A percentile compares a stretch with the other conserved stretches of the same genome.
phyloP scores from a whole-genome alignment of 2,888 invertebrate species.

The Diaphora mendica region DNA sequence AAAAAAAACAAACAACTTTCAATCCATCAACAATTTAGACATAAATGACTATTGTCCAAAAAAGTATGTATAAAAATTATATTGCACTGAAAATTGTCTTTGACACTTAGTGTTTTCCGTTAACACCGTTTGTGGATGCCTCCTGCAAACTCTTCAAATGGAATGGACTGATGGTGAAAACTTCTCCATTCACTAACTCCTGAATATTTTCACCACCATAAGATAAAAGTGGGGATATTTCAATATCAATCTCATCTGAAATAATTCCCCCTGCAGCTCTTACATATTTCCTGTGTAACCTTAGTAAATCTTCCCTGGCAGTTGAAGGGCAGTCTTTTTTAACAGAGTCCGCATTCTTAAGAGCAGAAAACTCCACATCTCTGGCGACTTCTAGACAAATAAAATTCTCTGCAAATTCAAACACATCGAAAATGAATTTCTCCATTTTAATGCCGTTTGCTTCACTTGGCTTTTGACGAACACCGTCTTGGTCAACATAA shows the following conservation, averaged over 20 bases:
- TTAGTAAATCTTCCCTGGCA: conserved; percentile 91
- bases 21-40: conserved; percentile 15
- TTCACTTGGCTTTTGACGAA: conserved; percentile 90
- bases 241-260: conserved; percentile 89
- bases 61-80: background rate
- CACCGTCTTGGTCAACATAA: conserved; percentile 90
- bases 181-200: conserved; percentile 88
- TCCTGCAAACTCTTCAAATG: conserved; percentile 84
- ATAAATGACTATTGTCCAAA: conserved; percentile 1
- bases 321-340: conserved; percentile 97
- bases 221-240: conserved; percentile 96
- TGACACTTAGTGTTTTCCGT: conserved; percentile 69
- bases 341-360: conserved; percentile 96
- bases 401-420: conserved; percentile 96
- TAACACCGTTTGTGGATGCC: conserved; percentile 68
- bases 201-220: conserved; percentile 96
- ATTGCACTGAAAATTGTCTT: conserved; percentile 15
- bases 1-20: background rate
- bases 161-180: conserved; percentile 88
- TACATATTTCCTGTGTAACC: conserved; percentile 92
- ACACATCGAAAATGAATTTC: conserved; percentile 99
- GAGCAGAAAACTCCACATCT: conserved; percentile 97
- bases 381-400: conserved; percentile 97
- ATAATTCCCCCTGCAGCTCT: conserved; percentile 93
- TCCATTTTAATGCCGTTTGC: conserved; percentile 99